Conservation (phyloP, 2,113 vertebrate genomes). For the Saguinus midas region DNA sequence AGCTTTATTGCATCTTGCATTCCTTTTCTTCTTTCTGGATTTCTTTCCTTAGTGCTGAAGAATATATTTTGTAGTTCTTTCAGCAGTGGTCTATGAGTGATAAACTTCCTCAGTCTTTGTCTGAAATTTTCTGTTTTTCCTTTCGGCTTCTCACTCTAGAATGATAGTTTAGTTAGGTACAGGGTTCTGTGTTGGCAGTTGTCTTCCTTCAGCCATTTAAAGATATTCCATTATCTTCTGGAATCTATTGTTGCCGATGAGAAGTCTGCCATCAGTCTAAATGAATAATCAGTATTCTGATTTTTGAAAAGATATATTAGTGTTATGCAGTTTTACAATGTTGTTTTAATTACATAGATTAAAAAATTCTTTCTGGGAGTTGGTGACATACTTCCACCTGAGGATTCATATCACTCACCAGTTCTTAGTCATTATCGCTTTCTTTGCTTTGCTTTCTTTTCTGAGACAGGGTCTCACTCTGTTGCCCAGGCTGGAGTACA, state of each 20-base stretch:
- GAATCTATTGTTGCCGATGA: background rate
- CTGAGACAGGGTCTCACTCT: too few relatives aligned
- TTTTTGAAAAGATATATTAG: background rate
- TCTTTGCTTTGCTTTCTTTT: too few relatives aligned
- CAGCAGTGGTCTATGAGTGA: background rate
- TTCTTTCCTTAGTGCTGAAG: background rate
- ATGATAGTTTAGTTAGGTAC: background rate
- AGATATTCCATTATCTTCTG: background rate
- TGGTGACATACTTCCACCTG: background rate
- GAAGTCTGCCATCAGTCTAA: background rate
- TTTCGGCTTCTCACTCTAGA: background rate
- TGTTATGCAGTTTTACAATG: background rate
- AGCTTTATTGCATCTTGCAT: background rate
- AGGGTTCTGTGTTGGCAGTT: background rate
- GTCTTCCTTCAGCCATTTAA: background rate
- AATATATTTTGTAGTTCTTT: background rate
- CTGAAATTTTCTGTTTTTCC: background rate
- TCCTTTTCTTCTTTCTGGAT: background rate
- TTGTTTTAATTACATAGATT: background rate
- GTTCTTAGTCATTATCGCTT: background rate
- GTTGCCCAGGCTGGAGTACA: too few relatives aligned
- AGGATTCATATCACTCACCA: background rate
- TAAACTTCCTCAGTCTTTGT: background rate
- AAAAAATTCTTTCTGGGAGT: slow-evolving; percentile 19
- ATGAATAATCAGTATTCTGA: slow-evolving; percentile 24